phyloP scores from a whole-genome alignment of 2,113 vertebrate genomes.

The Malurus alboscapulatus region DNA sequence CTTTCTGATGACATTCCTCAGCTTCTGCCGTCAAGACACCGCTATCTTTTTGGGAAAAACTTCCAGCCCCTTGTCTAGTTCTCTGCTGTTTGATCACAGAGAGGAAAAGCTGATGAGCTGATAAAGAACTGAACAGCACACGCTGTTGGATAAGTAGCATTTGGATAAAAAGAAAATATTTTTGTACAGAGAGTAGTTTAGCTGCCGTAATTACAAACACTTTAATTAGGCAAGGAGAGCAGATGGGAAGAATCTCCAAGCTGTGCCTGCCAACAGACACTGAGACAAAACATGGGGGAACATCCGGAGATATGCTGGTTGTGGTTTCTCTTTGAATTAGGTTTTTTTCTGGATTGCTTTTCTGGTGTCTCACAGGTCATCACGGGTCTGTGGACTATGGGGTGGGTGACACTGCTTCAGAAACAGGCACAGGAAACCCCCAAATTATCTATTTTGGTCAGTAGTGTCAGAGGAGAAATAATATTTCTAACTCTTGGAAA shows the following conservation, averaged over 20 bases:
- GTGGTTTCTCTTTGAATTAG: not conserved
- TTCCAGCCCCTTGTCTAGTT: not conserved
- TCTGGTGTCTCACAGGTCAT: not conserved
- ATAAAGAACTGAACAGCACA: not conserved
- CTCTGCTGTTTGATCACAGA: not conserved
- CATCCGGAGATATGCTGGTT: not conserved
- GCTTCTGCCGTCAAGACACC: not conserved
- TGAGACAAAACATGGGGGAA: not conserved
- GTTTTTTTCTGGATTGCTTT: not conserved
- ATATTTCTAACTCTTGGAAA: not conserved
- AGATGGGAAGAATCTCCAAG: not conserved
- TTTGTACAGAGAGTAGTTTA: not conserved
- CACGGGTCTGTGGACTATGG: not conserved
- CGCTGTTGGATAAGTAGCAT: not conserved
- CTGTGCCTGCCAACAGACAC: not conserved
- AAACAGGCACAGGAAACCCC: not conserved
- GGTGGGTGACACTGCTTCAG: not conserved
- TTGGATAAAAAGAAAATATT: constrained; percentile 25
- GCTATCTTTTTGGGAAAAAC: not conserved
- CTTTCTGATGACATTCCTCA: not conserved
- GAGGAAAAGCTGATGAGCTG: not conserved
- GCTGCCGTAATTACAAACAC: not conserved
- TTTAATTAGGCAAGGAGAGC: constrained; percentile 2
- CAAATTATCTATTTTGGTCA: not conserved
- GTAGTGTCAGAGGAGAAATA: not conserved